Percentiles rank a stretch among this genome's conserved stretches.
Evolutionary conservation across 2,797 vertebrate genomes (phyloP).

Genomic region (Pogonophryne albipinna): DNA sequence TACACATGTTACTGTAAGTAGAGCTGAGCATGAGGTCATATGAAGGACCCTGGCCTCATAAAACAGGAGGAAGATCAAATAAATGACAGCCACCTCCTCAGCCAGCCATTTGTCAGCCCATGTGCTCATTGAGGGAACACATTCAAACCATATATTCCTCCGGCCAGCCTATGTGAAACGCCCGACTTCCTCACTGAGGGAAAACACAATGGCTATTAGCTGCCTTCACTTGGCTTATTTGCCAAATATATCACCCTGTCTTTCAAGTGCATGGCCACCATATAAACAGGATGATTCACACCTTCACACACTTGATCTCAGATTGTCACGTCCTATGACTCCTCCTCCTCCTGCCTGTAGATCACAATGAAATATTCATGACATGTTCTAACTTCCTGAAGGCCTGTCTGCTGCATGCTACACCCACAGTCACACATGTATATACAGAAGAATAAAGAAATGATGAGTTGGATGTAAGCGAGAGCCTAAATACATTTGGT

Average conservation of each 20-base stretch:
- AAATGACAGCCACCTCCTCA: conserved; percentile 51
- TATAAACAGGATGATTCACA: conserved; percentile 84
- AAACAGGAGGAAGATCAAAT: conserved; percentile 59
- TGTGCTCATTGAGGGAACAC: conserved; percentile 64
- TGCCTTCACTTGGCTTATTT: conserved; percentile 80
- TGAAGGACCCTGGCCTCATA: conserved; percentile 16
- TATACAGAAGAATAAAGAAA: not conserved
- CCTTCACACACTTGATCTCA: conserved; percentile 85
- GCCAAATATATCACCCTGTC: conserved; percentile 83
- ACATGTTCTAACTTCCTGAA: conserved; percentile 36
- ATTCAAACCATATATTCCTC: conserved; percentile 74
- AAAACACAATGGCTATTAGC: conserved; percentile 70
- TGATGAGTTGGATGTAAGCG: not conserved
- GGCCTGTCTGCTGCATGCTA: not conserved
- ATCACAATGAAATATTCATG: conserved; percentile 76
- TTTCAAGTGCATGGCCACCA: conserved; percentile 88
- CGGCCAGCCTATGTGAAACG: conserved; percentile 76
- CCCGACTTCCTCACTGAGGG: conserved; percentile 78
- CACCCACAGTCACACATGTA: not conserved
- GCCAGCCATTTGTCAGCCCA: conserved; percentile 78
- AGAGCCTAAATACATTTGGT: not conserved
- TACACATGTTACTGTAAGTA: conserved; percentile 1
- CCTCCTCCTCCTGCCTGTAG: conserved; percentile 58
- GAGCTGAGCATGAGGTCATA: not conserved
- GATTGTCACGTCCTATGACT: conserved; percentile 67